Conservation (phyloP, 37 sponge, comb jelly and placozoan species). For the Petrosia ficiformis region DNA sequence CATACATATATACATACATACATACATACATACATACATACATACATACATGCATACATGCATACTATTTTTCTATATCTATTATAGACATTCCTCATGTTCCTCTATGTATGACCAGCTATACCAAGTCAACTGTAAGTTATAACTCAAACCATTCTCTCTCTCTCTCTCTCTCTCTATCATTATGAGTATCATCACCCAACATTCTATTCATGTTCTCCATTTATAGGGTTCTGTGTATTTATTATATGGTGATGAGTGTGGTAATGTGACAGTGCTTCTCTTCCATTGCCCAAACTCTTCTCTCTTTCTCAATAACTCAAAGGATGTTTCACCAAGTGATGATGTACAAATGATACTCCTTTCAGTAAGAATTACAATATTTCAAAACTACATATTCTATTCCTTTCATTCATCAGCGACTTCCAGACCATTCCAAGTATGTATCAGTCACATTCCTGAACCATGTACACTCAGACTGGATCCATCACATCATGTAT, state of each 20-base stretch:
- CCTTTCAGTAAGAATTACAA: too few species aligned
- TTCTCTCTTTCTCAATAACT: slow-evolving; percentile 47
- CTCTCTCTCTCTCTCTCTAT: not conserved
- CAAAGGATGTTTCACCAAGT: not conserved
- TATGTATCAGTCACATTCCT: slow-evolving; percentile 22
- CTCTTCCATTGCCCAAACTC: slow-evolving; percentile 63
- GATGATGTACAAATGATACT: too few species aligned
- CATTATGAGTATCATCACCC: not conserved
- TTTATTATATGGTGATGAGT: slow-evolving; percentile 84
- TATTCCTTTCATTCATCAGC: slow-evolving; percentile 15
- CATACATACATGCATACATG: too few species aligned
- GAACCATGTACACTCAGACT: slow-evolving; percentile 73
- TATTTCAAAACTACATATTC: not conserved
- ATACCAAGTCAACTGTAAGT: not conserved
- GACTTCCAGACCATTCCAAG: slow-evolving; percentile 38
- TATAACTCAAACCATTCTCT: not conserved
- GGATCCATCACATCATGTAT: slow-evolving; percentile 80
- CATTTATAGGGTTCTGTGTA: not conserved
- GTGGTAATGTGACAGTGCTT: slow-evolving; percentile 74
- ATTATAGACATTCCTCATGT: slow-evolving; percentile 54
- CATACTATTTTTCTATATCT: too few species aligned
- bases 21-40: too few species aligned
- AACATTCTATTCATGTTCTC: too few species aligned
- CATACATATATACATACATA: too few species aligned
- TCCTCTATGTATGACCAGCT: slow-evolving; percentile 40